Conservation (phyloP, 2,888 invertebrate genomes). For the Phortica okadai region DNA sequence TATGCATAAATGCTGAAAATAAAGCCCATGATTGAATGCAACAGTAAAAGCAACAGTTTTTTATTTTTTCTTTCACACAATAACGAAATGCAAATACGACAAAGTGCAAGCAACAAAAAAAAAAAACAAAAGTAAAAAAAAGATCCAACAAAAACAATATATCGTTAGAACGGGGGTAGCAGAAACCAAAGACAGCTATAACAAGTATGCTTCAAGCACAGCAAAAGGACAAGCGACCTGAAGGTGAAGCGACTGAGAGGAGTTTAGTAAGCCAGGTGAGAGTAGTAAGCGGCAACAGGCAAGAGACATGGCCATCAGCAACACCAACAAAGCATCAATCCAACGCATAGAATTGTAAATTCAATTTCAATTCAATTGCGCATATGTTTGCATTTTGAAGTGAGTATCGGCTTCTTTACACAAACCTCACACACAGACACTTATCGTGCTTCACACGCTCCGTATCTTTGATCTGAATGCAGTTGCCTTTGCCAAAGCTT, state of each 20-base stretch:
- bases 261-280: too few relatives aligned
- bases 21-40: constrained; percentile 43
- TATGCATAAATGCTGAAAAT: constrained; percentile 11
- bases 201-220: too few relatives aligned
- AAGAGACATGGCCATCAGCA: constrained; percentile 29
- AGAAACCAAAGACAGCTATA: constrained; percentile 55
- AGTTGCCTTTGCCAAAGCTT: too few relatives aligned
- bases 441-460: neutral
- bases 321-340: neutral
- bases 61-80: constrained; percentile 48
- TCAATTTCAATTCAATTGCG: constrained; percentile 70
- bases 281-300: constrained; percentile 54
- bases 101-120: constrained; percentile 37
- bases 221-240: too few relatives aligned
- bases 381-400: constrained; percentile 64
- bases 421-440: constrained; percentile 7
- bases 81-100: constrained; percentile 66
- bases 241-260: too few relatives aligned
- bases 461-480: too few relatives aligned
- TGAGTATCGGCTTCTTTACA: constrained; percentile 37
- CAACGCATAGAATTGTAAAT: constrained; percentile 65
- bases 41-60: constrained; percentile 51
- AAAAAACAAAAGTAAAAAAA: constrained; percentile 12
- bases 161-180: neutral
- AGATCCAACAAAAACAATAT: neutral